Conservation (phyloP, 2,888 invertebrate genomes). For the Lysandra coridon region DNA sequence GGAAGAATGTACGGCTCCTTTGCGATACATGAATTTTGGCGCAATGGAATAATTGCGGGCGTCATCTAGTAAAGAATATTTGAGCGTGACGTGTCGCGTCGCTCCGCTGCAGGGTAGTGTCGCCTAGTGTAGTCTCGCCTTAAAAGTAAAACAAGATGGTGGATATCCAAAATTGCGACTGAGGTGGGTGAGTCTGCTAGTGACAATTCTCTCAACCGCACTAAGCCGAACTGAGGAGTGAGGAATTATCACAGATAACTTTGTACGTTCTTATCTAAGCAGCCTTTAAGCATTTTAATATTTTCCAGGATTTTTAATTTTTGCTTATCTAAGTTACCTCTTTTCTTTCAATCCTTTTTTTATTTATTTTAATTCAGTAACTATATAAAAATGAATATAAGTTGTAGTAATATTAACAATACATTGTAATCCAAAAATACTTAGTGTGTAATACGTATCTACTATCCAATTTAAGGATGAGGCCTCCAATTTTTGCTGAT, state of each 20-base stretch:
- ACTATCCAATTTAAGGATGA: too few species aligned
- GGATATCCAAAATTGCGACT: not conserved
- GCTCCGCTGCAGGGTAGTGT: not conserved
- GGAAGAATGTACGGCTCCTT: too few species aligned
- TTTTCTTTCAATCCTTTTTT: not conserved
- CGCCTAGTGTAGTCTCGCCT: not conserved
- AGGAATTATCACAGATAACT: conserved; percentile 1
- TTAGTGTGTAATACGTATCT: too few species aligned
- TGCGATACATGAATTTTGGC: too few species aligned
- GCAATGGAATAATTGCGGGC: too few species aligned
- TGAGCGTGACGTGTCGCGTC: not conserved
- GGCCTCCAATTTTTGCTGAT: too few species aligned
- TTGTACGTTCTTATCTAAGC: not conserved
- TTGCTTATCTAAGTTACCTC: not conserved
- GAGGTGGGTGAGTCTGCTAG: not conserved
- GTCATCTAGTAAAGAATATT: not conserved
- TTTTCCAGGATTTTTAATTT: not conserved
- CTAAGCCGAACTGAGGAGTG: not conserved
- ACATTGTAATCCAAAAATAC: too few species aligned
- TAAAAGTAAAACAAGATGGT: not conserved
- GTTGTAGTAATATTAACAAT: too few species aligned
- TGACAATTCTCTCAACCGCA: not conserved
- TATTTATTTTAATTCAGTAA: too few species aligned
- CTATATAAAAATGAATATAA: too few species aligned
- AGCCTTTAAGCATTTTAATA: not conserved